phyloP scores from a whole-genome alignment of 2,113 vertebrate genomes.

The Eudorcas thomsonii region DNA sequence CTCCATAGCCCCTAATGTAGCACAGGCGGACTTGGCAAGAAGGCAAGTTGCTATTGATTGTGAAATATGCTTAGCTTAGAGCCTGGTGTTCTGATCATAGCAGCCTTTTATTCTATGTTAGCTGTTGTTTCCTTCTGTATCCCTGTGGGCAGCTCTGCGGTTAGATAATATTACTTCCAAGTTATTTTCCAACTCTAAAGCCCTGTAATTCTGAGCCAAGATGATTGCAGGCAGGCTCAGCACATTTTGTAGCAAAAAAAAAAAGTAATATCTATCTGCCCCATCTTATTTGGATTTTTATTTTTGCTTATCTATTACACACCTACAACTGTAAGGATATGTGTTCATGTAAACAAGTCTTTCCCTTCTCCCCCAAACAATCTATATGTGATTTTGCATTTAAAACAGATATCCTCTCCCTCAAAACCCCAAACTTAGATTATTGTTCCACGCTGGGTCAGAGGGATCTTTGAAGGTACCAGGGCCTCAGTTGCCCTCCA shows the following conservation, averaged over 20 bases:
- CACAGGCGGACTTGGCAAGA: neutral
- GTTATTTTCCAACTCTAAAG: neutral
- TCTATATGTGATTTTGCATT: neutral
- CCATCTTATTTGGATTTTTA: neutral
- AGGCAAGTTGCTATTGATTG: neutral
- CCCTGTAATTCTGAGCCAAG: neutral
- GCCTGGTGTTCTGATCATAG: neutral
- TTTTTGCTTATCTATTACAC: neutral
- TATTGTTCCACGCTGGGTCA: neutral
- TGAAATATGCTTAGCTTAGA: neutral
- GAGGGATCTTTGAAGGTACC: neutral
- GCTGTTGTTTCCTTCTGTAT: neutral
- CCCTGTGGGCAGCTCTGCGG: neutral
- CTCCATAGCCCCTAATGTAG: neutral
- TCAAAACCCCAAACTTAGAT: neutral
- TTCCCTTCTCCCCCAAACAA: neutral
- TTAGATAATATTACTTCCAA: neutral
- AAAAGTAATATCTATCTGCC: neutral
- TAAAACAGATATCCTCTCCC: neutral
- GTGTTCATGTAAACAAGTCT: neutral
- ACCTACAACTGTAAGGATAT: neutral
- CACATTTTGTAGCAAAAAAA: neutral
- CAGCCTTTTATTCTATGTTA: neutral
- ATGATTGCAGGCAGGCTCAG: neutral
- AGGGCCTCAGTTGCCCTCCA: neutral